Percentiles rank a stretch among this genome's conserved stretches.
Conservation (phyloP, 2,888 invertebrate species). For the Strigamia crassipes region DNA sequence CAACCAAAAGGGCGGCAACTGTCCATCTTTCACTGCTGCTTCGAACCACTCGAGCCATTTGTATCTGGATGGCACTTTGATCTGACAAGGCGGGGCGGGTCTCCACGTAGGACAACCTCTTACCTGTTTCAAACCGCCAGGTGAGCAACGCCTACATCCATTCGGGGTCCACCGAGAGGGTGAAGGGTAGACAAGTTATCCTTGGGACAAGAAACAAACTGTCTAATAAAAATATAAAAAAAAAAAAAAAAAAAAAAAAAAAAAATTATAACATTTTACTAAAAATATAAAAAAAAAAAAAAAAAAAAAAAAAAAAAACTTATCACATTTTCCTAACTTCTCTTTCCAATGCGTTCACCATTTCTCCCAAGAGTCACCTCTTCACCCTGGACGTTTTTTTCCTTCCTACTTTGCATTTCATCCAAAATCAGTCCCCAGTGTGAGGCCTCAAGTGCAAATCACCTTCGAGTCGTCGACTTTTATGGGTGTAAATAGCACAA, state of each 20-base stretch:
- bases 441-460: neutral
- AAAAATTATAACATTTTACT: neutral
- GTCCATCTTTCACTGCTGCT: conserved; percentile 38
- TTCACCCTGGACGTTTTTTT: conserved; percentile 13
- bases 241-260: neutral
- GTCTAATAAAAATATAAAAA: neutral
- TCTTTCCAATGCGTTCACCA: no score
- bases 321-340: no score
- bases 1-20: conserved; percentile 27
- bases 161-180: conserved; percentile 12
- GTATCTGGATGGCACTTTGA: conserved; percentile 40
- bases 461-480: conserved; percentile 29
- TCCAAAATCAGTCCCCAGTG: neutral
- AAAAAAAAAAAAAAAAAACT: neutral
- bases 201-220: neutral
- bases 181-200: conserved; percentile 19
- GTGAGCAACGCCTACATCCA: conserved; percentile 38
- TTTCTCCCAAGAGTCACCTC: conserved; percentile 8
- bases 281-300: neutral
- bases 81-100: conserved; percentile 42
- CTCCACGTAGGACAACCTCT: conserved; percentile 33
- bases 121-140: conserved; percentile 11
- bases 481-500: conserved; percentile 3
- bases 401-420: neutral
- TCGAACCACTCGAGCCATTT: conserved; percentile 10